A percentile compares a stretch with the other conserved stretches of the same genome.
Conservation (phyloP, 1,140 invertebrate genomes). For the Apis cerana region DNA sequence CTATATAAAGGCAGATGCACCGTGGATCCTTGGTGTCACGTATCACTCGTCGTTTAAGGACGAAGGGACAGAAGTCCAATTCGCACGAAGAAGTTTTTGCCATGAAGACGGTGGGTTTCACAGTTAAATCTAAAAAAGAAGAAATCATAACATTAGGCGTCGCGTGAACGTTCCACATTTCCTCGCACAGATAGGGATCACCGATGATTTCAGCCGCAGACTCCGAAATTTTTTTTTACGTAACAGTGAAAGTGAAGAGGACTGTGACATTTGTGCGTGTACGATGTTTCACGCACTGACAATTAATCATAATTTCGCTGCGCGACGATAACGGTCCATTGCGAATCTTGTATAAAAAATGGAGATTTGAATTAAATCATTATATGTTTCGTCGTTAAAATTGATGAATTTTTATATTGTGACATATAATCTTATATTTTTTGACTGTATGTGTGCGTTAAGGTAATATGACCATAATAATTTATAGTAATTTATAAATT, state of each 20-base stretch:
- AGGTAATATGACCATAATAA: not conserved
- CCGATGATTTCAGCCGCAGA: slow-evolving; percentile 23
- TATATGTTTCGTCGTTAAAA: not conserved
- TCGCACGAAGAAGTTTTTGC: slow-evolving; percentile 46
- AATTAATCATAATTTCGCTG: slow-evolving; percentile 25
- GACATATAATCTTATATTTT: not conserved
- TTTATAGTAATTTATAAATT: not conserved
- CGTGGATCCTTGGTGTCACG: slow-evolving; percentile 69
- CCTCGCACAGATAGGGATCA: not conserved
- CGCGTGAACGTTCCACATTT: not conserved
- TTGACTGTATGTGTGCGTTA: not conserved
- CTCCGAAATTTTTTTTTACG: slow-evolving; percentile 63
- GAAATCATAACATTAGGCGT: not conserved
- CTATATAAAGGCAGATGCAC: slow-evolving; percentile 77
- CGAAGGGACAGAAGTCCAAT: slow-evolving; percentile 47
- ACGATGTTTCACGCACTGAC: slow-evolving; percentile 39
- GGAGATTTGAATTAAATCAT: not conserved
- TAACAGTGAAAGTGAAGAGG: slow-evolving; percentile 77
- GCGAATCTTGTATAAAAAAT: not conserved
- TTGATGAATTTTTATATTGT: not conserved
- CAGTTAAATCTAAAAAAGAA: not conserved
- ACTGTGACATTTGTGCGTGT: slow-evolving; percentile 71
- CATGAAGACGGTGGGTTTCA: slow-evolving; percentile 74
- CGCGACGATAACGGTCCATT: not conserved
- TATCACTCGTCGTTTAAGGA: slow-evolving; percentile 72